Evolutionary conservation across 1,140 invertebrate genomes (phyloP).

Genomic region (Teleopsis dalmanni): DNA sequence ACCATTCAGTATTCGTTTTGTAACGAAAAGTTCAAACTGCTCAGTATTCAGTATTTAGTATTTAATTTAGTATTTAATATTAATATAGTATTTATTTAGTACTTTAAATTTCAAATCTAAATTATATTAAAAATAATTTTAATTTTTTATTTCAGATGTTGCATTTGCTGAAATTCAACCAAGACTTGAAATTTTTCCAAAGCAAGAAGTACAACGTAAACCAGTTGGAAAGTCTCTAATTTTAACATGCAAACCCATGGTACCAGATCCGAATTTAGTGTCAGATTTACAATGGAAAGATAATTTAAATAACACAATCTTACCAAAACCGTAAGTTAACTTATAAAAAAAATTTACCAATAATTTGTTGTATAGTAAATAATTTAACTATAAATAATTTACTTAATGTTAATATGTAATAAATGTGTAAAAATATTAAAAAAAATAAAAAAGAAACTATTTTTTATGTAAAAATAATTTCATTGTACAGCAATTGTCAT

Average conservation of each 20-base stretch:
- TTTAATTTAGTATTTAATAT: no score
- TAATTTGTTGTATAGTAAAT: no score
- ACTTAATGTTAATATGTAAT: neutral
- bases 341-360: constrained; percentile 2
- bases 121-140: no score
- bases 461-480: no score
- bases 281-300: constrained; percentile 66
- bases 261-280: constrained; percentile 53
- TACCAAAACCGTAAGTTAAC: constrained; percentile 52
- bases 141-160: constrained; percentile 25
- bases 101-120: no score
- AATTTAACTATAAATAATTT: neutral
- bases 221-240: constrained; percentile 61
- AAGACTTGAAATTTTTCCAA: constrained; percentile 60
- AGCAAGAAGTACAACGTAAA: constrained; percentile 55
- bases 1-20: no score
- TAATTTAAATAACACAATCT: constrained; percentile 55
- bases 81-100: no score
- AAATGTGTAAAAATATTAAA: neutral
- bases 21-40: no score
- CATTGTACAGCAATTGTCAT: no score
- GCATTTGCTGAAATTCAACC: constrained; percentile 30
- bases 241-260: constrained; percentile 61
- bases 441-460: neutral
- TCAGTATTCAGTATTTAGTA: no score